Base-by-base conservation (phyloP, 2,113 vertebrate species). In the Chroicocephalus ridibundus region DNA sequence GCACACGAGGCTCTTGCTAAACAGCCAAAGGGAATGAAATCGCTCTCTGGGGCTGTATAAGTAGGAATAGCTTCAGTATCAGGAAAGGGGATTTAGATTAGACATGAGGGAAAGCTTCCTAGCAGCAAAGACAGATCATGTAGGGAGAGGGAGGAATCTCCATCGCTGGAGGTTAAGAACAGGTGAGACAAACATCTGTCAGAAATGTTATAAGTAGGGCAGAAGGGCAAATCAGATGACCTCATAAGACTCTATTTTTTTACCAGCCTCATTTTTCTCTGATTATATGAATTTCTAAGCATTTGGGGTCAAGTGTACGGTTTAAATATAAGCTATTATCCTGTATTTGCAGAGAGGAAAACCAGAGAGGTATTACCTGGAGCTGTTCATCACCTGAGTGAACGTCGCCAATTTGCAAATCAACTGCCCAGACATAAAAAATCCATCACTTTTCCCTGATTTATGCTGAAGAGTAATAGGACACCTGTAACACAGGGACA, bases 131-230 rank as follows among this genome's bases (percentile, higher is more conserved):
- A 79, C 46, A 85, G 84, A 57, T 90, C 70, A 47, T 32, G 58
- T 11, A 82, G 66, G 57, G 86, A 79, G 81, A 72, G 81, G 82
- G 90, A 84, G 46, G 78, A 84, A 85, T 52, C 71, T 96, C 75
- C 46, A 10, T 6, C 1, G 21, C 66, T 54, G 46, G 90, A 94
- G 96, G 96, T 96, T 95, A 96, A 95, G 94, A 95, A 65, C 62
- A 97, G 93, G 93, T 97, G 93, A 97, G 90, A 90, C 84, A 94
- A 96, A 97, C 90, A 96, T 93, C 94, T 96, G 96, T 91, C 96
- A 95, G 89, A 47, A 82, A 65, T 29, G 52, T 87, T 91, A 22
- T 68, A 96, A 96, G 70, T 72, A 95, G 82, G 70, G 84, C 91
- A 95, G 82, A 87, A 96, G 92, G 82, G 96, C 75, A 90, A 85